A percentile compares a stretch with the other conserved stretches of the same genome.
These are phyloP conservation scores for Ceyx margarethae DNA, from an alignment of 2,113 vertebrate species.

Conservation along the genomic window DNA sequence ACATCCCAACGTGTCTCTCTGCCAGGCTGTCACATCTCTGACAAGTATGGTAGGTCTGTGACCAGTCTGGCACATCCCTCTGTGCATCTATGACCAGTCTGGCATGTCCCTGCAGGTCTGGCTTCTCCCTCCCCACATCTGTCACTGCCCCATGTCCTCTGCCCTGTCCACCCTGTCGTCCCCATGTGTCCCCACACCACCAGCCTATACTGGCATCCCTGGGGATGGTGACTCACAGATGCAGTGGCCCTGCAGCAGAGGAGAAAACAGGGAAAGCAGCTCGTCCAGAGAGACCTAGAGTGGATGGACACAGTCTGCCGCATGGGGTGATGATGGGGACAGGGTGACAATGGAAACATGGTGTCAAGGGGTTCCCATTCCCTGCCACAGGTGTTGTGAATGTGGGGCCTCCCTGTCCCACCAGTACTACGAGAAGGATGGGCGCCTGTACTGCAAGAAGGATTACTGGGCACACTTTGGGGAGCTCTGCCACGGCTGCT, in stretches of 20 bases:
- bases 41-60: background rate
- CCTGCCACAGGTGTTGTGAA: conserved; percentile 85
- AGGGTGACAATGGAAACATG: rapidly evolving
- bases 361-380: background rate
- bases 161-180: background rate
- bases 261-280: background rate
- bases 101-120: background rate
- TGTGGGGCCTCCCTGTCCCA: conserved; percentile 89
- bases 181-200: background rate
- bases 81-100: background rate
- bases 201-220: background rate
- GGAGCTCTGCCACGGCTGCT: conserved; percentile 94
- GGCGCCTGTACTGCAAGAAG: conserved; percentile 94
- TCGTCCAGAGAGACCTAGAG: background rate
- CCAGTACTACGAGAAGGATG: conserved; percentile 99
- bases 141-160: background rate
- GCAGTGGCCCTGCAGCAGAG: background rate
- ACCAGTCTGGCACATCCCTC: background rate
- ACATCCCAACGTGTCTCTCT: background rate
- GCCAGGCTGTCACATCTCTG: background rate
- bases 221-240: background rate
- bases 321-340: background rate
- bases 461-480: conserved; percentile 95
- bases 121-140: background rate
- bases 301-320: background rate